These are phyloP conservation scores for Meriones psammophilus DNA, from an alignment of 2,797 vertebrate genomes.

Conservation along the genomic window DNA sequence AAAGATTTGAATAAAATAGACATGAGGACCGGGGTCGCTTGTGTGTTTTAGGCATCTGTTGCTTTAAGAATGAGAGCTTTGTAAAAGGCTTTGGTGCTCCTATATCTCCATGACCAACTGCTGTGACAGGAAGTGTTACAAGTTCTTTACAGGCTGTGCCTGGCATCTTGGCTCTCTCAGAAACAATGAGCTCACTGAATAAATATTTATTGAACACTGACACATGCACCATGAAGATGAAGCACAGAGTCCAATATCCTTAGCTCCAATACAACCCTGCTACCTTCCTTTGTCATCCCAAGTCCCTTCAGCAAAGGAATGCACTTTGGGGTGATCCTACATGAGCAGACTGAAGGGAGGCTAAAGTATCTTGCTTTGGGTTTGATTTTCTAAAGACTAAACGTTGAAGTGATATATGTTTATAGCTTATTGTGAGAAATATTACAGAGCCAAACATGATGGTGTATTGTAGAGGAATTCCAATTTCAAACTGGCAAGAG, in stretches of 20 bases:
- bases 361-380: neutral
- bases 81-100: neutral
- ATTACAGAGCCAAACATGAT: neutral
- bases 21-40: neutral
- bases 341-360: neutral
- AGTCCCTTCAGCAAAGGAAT: neutral
- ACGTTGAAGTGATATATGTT: neutral
- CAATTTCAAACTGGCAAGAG: no score
- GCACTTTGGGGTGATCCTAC: neutral
- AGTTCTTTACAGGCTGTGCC: slow-evolving; percentile 4
- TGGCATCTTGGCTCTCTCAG: slow-evolving; percentile 58
- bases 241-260: slow-evolving; percentile 56
- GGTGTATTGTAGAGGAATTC: no score
- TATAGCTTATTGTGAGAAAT: neutral
- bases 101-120: neutral
- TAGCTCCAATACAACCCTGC: neutral
- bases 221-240: neutral
- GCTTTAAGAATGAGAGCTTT: neutral
- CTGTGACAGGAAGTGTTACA: neutral
- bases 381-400: neutral
- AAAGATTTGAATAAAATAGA: neutral
- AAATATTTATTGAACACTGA: slow-evolving; percentile 74
- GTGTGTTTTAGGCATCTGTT: neutral
- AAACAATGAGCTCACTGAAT: slow-evolving; percentile 69
- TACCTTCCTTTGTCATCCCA: neutral